Conservation (phyloP, 2,797 vertebrate species). For the Helarctos malayanus region DNA sequence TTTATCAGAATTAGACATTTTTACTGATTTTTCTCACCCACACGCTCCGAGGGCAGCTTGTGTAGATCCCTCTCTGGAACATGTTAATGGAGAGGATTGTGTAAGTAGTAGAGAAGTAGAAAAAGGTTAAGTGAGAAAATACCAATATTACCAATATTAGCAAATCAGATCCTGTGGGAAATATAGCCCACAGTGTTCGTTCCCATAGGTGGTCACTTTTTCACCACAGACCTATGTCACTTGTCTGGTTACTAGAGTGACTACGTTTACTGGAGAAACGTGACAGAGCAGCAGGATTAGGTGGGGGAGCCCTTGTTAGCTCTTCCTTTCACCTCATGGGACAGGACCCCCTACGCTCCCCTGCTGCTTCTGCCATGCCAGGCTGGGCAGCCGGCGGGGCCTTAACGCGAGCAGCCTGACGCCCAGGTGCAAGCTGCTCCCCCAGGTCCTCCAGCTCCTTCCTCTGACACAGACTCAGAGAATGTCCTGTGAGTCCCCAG, state of each 20-base stretch:
- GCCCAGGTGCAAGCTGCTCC: too few species aligned
- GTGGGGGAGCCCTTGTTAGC: neutral
- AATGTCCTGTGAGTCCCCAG: too few species aligned
- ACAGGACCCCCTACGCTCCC: fast-evolving
- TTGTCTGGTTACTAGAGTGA: neutral
- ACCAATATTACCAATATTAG: neutral
- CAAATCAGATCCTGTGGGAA: neutral
- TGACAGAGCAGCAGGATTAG: neutral
- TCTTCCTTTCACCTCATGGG: neutral
- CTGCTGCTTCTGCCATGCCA: neutral
- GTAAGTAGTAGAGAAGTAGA: neutral
- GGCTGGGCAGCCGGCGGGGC: fast-evolving
- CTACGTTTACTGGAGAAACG: neutral
- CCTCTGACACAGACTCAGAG: too few species aligned
- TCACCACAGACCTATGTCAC: neutral
- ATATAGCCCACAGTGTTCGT: neutral
- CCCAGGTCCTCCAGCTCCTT: too few species aligned
- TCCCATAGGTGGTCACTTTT: neutral
- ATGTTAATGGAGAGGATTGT: neutral
- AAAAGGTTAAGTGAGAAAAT: neutral
- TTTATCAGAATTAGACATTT: neutral
- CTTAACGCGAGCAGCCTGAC: too few species aligned
- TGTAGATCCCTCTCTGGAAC: neutral
- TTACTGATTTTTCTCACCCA: neutral
- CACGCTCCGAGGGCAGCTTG: neutral